A percentile compares a stretch with the other conserved stretches of the same genome.
phyloP scores from a whole-genome alignment of 53 echinoderm and acorn worm species.

The Apostichopus leukothele region DNA sequence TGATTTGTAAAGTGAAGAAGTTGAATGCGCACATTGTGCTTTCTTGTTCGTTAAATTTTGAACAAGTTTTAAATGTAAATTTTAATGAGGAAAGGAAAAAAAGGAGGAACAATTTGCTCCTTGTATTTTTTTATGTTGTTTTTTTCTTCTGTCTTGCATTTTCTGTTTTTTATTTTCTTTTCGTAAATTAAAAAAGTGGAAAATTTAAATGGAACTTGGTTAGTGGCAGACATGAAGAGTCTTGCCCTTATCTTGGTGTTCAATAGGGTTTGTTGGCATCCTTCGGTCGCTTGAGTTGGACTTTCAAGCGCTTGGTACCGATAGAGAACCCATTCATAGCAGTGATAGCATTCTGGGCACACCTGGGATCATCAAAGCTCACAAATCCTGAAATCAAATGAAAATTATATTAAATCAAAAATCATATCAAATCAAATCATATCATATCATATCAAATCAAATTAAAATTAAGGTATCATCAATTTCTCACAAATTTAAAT shows the following conservation, averaged over 20 bases:
- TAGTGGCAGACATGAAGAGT: not conserved
- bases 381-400: constrained; percentile 78
- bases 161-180: constrained; percentile 39
- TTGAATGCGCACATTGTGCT: constrained; percentile 35
- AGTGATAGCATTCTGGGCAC: constrained; percentile 93
- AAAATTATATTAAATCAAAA: not conserved
- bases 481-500: no score
- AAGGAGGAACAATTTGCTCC: not conserved
- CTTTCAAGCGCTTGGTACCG: constrained; percentile 95
- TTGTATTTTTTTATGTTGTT: not conserved
- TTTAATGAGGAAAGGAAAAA: not conserved
- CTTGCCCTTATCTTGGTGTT: constrained; percentile 2
- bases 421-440: not conserved
- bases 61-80: not conserved
- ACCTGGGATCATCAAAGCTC: constrained; percentile 88
- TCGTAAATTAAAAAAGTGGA: constrained; percentile 46
- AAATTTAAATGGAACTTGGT: constrained; percentile 29
- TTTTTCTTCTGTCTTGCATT: constrained; percentile 26
- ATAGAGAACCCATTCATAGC: constrained; percentile 98
- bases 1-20: constrained; percentile 32
- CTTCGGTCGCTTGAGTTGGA: constrained; percentile 95
- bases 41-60: not conserved
- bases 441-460: no score
- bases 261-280: constrained; percentile 98
- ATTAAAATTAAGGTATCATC: no score